Base-by-base conservation (phyloP, 2,113 vertebrate species). In the Dolichallabes microphthalmus region DNA sequence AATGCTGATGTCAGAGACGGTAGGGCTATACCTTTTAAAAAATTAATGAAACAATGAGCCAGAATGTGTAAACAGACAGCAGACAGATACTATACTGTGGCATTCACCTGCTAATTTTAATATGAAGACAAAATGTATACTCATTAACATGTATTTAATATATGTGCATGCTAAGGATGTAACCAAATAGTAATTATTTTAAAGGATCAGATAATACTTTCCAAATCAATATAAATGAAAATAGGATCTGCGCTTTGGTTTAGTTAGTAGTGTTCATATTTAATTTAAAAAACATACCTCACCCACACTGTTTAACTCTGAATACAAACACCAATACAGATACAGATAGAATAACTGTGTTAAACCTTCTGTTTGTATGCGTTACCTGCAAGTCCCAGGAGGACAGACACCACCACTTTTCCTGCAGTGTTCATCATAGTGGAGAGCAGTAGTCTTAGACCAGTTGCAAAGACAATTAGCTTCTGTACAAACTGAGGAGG, bases 301-400 rank as follows among this genome's bases (percentile, higher is more conserved):
- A 71, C 6, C 9, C 32, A 68, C 30, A n/a, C 25, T 76, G 74
- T 39, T 80, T 45, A 61, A 61, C 25, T 80, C 55, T n/a, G 32
- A 61, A 80, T 45, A 45, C 32, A 61, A 39, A 13, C 14, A 45
- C 19, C 22, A 10, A 19, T 20, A 11, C 9, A 22, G 39, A 74
- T 50, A 74, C 27, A 32, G 27, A 4, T n/a, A 2, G 0, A 45
- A 20, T 71, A 71, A 71, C 22, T 50, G 69, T 50, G 9, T 52
- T 74, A 50, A 10, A 35, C 3, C 9, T 11, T 79, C 4, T 39
- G 57, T 20, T 27, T 60, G 22, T 60, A 12, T 63, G 35, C 39
- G 32, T 19, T 94, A 96, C 96, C 96, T 94, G 95, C 94, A 20
- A 96, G 66, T 0, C 95, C 94, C 83, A 96, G 91, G 15, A 96